These are phyloP conservation scores for Trichomalopsis sarcophagae DNA, from an alignment of 1,140 invertebrate species.

Conservation along the genomic window DNA sequence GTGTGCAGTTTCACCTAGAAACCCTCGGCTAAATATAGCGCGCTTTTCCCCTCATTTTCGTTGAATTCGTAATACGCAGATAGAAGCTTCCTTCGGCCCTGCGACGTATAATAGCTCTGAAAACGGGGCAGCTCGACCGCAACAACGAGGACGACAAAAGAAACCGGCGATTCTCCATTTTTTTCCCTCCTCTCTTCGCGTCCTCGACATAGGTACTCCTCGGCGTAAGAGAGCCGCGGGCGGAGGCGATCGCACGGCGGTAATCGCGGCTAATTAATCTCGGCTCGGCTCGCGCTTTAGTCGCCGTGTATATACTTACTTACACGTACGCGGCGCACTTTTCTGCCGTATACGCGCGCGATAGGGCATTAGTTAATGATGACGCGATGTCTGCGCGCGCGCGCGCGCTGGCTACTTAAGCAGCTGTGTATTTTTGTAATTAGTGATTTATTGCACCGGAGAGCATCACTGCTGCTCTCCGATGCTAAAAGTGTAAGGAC, in stretches of 20 bases:
- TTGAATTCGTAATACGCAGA: neutral
- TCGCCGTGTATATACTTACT: neutral
- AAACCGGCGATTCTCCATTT: neutral
- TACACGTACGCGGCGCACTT: neutral
- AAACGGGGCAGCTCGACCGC: too few relatives aligned
- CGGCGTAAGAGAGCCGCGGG: too few relatives aligned
- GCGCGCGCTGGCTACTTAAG: slow-evolving; percentile 1
- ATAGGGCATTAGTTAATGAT: slow-evolving; percentile 39
- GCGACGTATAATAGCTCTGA: too few relatives aligned
- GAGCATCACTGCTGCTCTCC: neutral
- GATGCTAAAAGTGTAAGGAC: neutral
- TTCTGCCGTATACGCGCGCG: neutral
- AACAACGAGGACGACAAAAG: neutral
- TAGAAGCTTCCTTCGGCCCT: too few relatives aligned
- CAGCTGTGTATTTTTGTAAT: slow-evolving; percentile 11
- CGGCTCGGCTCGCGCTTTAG: slow-evolving; percentile 37
- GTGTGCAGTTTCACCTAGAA: neutral
- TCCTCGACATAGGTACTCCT: too few relatives aligned
- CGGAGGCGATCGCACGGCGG: neutral
- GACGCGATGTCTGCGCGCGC: slow-evolving; percentile 45
- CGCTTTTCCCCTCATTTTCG: neutral
- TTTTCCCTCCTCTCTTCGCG: too few relatives aligned
- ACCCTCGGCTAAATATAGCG: neutral
- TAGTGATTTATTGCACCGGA: slow-evolving; percentile 32
- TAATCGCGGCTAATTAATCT: slow-evolving; percentile 53